Evolutionary conservation across 2,888 invertebrate genomes (phyloP), one percentile per base, ranked within the genome.

Genomic region (Trachelus stipa): DNA sequence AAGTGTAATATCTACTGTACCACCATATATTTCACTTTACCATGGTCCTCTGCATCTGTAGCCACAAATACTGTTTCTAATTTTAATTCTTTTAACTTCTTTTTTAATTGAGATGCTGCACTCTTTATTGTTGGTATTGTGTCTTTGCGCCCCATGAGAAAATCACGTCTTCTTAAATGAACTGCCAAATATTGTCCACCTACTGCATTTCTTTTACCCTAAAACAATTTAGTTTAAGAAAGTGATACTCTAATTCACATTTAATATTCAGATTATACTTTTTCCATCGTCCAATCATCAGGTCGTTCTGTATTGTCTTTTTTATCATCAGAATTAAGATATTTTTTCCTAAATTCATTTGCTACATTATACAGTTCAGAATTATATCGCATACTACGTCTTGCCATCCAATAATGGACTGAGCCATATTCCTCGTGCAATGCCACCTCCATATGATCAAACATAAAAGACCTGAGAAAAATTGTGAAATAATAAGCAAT

Each of bases 301-400:
- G 94, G 93, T 31, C 94, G 89, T 77, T 92, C 88, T 3, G 95
- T 95, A 35, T 92, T 92, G 90, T 96, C 96, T 1, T 80, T 79
- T 56, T 92, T 90, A 86, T 94, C 94, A 23, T 91, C 92, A 0
- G 96, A 96, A 87, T 94, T 93, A n/a, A 97, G 92, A 85, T 93
- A 92, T 31, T 89, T 86, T 75, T 87, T 85, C 73, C 97, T 92
- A 89, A 95, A 99, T 15, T 94, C 90, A 76, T 93, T 93, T 0
- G 97, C 98, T 68, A 95, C 93, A 74, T 93, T 83, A 12, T 94
- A 90, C 0, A 99, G 93, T 30, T 94, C 90, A 75, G 92, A 92
- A 79, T 96, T 95, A 90, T 98, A 99, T 84, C 97, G 93, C 97
- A 99, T 98, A 87, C 99, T 99, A 84, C 97, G 94, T 80, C 97